phyloP scores from a whole-genome alignment of 2,888 invertebrate species.

The Drosophila pseudotakahashii region DNA sequence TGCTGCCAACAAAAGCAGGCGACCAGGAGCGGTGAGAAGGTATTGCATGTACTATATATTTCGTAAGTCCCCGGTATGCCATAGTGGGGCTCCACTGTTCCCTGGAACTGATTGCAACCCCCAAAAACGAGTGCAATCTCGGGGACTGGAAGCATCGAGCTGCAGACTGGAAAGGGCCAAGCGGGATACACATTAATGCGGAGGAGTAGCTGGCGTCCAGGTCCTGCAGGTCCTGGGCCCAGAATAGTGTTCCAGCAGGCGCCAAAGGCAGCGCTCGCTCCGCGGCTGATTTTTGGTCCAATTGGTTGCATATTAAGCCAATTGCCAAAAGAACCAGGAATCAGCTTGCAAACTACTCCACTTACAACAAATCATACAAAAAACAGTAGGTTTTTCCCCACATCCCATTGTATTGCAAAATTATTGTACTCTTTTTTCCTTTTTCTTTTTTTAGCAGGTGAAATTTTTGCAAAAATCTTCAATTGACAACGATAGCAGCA shows the following conservation, averaged over 20 bases:
- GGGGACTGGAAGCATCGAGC: slow-evolving; percentile 30
- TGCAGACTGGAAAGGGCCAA: slow-evolving; percentile 63
- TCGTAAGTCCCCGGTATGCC: too few species aligned
- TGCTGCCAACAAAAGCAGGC: slow-evolving; percentile 64
- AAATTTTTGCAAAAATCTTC: slow-evolving; percentile 5
- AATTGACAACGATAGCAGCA: slow-evolving; percentile 6
- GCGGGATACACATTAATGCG: slow-evolving; percentile 46
- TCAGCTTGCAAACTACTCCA: neutral
- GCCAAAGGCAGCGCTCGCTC: slow-evolving; percentile 40
- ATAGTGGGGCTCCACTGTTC: slow-evolving; percentile 20
- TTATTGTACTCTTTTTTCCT: neutral
- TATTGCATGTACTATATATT: neutral
- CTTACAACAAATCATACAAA: neutral
- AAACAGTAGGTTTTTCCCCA: neutral
- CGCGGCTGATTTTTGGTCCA: slow-evolving; percentile 19
- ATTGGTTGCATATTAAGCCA: slow-evolving; percentile 16
- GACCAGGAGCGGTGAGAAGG: slow-evolving; percentile 18
- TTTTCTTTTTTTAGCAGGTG: neutral
- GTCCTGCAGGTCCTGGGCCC: slow-evolving; percentile 27
- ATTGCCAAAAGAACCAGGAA: slow-evolving; percentile 1
- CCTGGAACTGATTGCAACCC: slow-evolving; percentile 39
- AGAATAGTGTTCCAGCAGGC: slow-evolving; percentile 44
- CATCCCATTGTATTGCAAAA: neutral
- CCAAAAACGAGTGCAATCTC: slow-evolving; percentile 35
- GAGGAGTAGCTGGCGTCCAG: slow-evolving; percentile 25